phyloP scores from a whole-genome alignment of 2,797 vertebrate species.

The Oreonectes daqikongensis region DNA sequence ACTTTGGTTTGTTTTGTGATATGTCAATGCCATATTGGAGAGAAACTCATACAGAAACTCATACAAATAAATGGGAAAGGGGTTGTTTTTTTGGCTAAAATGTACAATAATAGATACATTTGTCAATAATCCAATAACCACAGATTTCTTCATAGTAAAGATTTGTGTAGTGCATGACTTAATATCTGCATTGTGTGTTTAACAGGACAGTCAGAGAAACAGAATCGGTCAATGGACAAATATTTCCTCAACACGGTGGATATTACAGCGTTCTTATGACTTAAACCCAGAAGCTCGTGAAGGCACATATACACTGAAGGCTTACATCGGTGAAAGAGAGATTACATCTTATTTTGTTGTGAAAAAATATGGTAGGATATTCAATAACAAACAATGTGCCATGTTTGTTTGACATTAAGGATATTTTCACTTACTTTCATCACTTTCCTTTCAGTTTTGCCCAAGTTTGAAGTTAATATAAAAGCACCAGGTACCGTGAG shows the following conservation, averaged over 20 bases:
- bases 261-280: conserved; percentile 50
- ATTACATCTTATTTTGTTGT: conserved; percentile 40
- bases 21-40: too few species aligned
- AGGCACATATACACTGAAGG: conserved; percentile 31
- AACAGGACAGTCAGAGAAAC: conserved; percentile 42
- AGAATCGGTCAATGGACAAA: conserved; percentile 55
- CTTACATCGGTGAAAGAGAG: neutral
- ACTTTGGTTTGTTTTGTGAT: too few species aligned
- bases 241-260: conserved; percentile 42
- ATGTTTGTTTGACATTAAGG: neutral
- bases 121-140: too few species aligned
- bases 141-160: too few species aligned
- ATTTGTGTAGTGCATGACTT: too few species aligned
- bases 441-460: conserved; percentile 40
- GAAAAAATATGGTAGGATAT: conserved; percentile 55
- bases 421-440: neutral
- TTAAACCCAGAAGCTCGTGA: conserved; percentile 50
- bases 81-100: too few species aligned
- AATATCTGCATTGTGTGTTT: neutral
- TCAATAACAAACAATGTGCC: neutral
- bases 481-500: conserved; percentile 27
- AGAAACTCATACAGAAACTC: too few species aligned
- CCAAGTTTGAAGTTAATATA: conserved; percentile 45
- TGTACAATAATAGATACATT: too few species aligned
- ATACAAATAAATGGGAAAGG: too few species aligned